Base-by-base conservation (phyloP, 2,113 vertebrate species). In the Tragelaphus scriptus region DNA sequence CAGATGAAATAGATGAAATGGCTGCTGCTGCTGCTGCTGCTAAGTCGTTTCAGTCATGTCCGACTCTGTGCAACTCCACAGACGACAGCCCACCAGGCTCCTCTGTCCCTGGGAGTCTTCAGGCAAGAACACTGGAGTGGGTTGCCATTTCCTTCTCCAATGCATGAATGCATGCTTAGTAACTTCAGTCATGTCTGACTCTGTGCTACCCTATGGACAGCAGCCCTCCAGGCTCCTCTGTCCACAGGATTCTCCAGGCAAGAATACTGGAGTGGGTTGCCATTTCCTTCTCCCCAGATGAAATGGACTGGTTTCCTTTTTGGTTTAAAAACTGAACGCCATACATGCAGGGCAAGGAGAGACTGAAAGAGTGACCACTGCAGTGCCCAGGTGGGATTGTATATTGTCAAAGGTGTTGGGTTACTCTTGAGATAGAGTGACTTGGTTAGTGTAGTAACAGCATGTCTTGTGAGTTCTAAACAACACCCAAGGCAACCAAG, bases 151-250 rank as follows among this genome's bases (percentile, higher is more conserved):
- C n/a, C 68, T 71, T 36, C 68, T 36, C n/a, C n/a, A 71, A 11
- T 68, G 65, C 17, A 36, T 36, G 32, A 32, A 36, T 36, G 32
- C 65, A 68, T 71, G n/a, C 68, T 23, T 23, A 71, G 68, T 36
- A 17, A 10, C 65, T 71, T 71, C 65, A 23, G 2, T 12, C 2
- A 0, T 5, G 1, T 71, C 9, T 1, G 0, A 23, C 68, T 40
- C 65, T 23, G 19, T 71, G 65, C 0, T 19, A 71, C 68, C n/a
- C n/a, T 6, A 6, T 36, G 9, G n/a, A 40, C n/a, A 6, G n/a
- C n/a, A 71, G 68, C n/a, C n/a, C 68, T 23, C 19, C n/a, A 71
- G 68, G n/a, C 68, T 71, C 68, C 68, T 40, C 19, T 6, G n/a
- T 71, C 68, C 68, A 23, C 19, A 23, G 68, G 68, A 71, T 6